phyloP scores from a whole-genome alignment of 2,888 invertebrate genomes.

The Drosophila sordidula region DNA sequence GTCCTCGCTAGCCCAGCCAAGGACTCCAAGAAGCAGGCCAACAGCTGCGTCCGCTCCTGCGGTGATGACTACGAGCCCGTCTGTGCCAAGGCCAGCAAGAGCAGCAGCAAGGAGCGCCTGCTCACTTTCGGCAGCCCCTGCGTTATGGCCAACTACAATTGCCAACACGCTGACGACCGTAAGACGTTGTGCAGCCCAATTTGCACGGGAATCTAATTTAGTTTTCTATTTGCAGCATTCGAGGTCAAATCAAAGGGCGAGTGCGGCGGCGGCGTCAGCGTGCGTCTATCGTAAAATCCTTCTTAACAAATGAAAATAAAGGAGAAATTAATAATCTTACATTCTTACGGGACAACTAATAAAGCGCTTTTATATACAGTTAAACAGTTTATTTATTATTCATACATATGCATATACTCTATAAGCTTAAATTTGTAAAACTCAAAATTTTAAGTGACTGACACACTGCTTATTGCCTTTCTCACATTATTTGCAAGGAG shows the following conservation, averaged over 20 bases:
- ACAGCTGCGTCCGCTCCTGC: slow-evolving; percentile 72
- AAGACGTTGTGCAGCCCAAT: slow-evolving; percentile 36
- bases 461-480: slow-evolving; percentile 9
- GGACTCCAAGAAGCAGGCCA: slow-evolving; percentile 67
- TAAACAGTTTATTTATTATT: slow-evolving; percentile 59
- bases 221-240: slow-evolving; percentile 64
- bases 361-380: slow-evolving; percentile 21
- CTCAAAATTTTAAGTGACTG: slow-evolving; percentile 49
- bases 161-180: slow-evolving; percentile 83
- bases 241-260: slow-evolving; percentile 80
- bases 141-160: slow-evolving; percentile 83
- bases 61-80: slow-evolving; percentile 77
- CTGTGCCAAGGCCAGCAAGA: slow-evolving; percentile 79
- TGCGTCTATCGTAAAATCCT: slow-evolving; percentile 79
- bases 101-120: slow-evolving; percentile 79
- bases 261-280: slow-evolving; percentile 83
- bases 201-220: neutral
- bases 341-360: slow-evolving; percentile 11
- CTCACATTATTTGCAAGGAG: slow-evolving; percentile 10
- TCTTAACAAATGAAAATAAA: neutral
- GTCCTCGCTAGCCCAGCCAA: slow-evolving; percentile 77
- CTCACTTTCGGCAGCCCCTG: slow-evolving; percentile 83
- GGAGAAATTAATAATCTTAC: neutral
- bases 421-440: slow-evolving; percentile 43
- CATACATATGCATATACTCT: slow-evolving; percentile 18